Conservation (phyloP, 2,888 invertebrate genomes). For the Eilema depressum region DNA sequence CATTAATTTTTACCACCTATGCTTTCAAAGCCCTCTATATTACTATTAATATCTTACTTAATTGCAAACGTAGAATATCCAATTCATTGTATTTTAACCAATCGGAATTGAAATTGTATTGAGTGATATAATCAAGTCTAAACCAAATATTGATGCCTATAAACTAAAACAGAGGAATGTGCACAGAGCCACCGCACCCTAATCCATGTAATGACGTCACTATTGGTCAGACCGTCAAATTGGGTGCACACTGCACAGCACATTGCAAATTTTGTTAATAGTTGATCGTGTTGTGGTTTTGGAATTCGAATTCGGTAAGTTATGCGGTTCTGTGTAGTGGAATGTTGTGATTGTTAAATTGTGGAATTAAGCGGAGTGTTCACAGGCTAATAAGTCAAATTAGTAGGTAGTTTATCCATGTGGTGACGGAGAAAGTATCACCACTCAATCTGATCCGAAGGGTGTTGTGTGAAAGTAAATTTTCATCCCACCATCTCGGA, state of each 20-base stretch:
- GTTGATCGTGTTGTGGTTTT: conserved; percentile 29
- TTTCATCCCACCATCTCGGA: no score
- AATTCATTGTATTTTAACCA: no score
- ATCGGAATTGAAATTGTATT: not conserved
- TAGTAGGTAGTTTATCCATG: no score
- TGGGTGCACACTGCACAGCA: conserved; percentile 32
- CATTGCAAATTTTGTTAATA: conserved; percentile 30
- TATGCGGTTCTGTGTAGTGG: not conserved
- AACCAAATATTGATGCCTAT: not conserved
- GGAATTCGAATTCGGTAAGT: not conserved
- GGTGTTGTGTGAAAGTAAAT: no score
- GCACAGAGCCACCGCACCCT: conserved; percentile 37
- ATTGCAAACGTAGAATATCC: no score
- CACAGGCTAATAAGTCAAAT: not conserved
- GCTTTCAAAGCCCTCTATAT: no score
- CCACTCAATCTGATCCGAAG: no score
- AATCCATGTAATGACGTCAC: conserved; percentile 40
- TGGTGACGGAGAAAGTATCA: no score
- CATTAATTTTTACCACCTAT: no score
- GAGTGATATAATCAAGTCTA: not conserved
- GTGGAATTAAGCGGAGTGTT: not conserved
- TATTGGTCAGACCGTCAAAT: conserved; percentile 35
- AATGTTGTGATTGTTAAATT: not conserved
- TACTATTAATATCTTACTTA: no score
- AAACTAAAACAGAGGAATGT: conserved; percentile 28